These are phyloP conservation scores for Puffinus mauretanicus DNA, from an alignment of 2,113 vertebrate species.

Conservation along the genomic window DNA sequence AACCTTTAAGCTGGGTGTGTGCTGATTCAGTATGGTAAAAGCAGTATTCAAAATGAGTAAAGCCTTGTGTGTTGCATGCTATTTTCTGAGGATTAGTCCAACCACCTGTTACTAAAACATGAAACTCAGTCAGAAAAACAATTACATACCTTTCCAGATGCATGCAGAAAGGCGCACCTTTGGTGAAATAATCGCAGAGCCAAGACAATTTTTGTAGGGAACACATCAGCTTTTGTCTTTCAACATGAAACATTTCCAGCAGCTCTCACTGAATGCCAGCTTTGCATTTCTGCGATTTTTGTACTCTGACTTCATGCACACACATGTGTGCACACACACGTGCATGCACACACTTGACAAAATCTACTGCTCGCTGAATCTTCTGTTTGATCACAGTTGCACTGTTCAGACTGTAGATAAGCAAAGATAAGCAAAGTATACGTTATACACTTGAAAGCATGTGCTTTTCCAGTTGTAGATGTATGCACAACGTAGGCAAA, in stretches of 20 bases:
- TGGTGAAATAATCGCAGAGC: background rate
- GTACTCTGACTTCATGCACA: background rate
- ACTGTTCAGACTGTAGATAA: background rate
- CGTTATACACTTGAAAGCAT: accelerated
- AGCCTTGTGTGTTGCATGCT: background rate
- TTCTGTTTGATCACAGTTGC: background rate
- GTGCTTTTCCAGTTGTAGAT: background rate
- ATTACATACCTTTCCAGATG: background rate
- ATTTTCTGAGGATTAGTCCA: background rate
- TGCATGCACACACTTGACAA: background rate
- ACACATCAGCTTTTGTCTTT: background rate
- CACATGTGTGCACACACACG: background rate
- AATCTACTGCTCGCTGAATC: accelerated
- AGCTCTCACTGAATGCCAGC: background rate
- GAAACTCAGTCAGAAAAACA: background rate
- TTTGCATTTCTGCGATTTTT: background rate
- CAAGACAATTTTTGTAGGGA: background rate
- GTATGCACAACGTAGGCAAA: background rate
- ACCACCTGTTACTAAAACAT: constrained; percentile 16
- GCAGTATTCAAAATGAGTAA: background rate
- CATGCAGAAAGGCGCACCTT: background rate
- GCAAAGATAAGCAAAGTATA: background rate
- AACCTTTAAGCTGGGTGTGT: constrained; percentile 41
- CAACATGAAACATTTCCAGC: background rate
- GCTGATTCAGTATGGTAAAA: background rate